A percentile compares a stretch with the other conserved stretches of the same genome.
phyloP scores from a whole-genome alignment of 2,888 invertebrate species.

The Nematopogon swammerdamellus region DNA sequence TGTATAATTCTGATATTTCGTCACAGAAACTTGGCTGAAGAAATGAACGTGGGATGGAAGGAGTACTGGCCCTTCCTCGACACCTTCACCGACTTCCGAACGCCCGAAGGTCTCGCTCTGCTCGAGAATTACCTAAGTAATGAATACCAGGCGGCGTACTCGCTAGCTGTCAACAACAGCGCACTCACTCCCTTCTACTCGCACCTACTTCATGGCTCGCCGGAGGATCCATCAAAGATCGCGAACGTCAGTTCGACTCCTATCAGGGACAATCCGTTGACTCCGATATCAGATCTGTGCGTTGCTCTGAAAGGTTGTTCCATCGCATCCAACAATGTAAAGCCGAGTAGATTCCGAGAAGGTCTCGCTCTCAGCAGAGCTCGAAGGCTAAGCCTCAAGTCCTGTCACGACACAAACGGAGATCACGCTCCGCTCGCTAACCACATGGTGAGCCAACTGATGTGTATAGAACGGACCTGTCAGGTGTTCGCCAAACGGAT shows the following conservation, averaged over 20 bases:
- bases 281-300: constrained; percentile 61
- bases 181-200: constrained; percentile 24
- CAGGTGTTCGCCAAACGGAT: constrained; percentile 69
- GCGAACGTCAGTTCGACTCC: constrained; percentile 23
- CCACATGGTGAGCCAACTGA: constrained; percentile 37
- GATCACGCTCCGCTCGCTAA: constrained; percentile 23
- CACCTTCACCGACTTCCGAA: constrained; percentile 73
- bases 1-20: too few species aligned
- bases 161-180: constrained; percentile 34
- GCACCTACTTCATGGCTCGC: constrained; percentile 20
- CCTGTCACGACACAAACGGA: constrained; percentile 19
- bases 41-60: constrained; percentile 76
- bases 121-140: constrained; percentile 72
- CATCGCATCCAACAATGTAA: constrained; percentile 30
- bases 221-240: constrained; percentile 31
- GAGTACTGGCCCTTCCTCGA: constrained; percentile 93
- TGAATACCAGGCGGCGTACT: constrained; percentile 45
- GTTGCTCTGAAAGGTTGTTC: constrained; percentile 54
- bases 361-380: neutral
- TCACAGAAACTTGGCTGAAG: constrained; percentile 63
- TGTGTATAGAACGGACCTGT: constrained; percentile 44
- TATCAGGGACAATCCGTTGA: constrained; percentile 24
- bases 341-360: neutral
- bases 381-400: neutral
- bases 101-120: constrained; percentile 66